Conservation (phyloP, 1,140 invertebrate species). For the Goniozus legneri region DNA sequence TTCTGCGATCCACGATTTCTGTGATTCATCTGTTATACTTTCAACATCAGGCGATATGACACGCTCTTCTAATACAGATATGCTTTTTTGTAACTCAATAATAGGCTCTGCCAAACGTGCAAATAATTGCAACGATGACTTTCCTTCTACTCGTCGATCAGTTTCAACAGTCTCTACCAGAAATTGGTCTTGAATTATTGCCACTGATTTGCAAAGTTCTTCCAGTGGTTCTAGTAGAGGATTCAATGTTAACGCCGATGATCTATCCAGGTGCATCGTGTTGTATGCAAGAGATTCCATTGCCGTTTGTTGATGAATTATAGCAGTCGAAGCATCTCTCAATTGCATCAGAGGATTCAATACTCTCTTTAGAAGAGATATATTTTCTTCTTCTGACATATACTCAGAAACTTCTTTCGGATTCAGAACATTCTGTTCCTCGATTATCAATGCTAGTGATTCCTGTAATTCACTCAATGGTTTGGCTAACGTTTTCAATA, state of each 20-base stretch:
- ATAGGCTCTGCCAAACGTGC: slow-evolving; percentile 39
- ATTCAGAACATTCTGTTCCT: slow-evolving; percentile 45
- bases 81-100: slow-evolving; percentile 44
- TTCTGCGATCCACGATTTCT: slow-evolving; percentile 19
- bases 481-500: slow-evolving; percentile 46
- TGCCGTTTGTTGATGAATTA: slow-evolving; percentile 20
- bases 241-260: neutral
- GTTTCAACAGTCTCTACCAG: slow-evolving; percentile 11
- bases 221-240: slow-evolving; percentile 22
- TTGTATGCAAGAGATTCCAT: slow-evolving; percentile 13
- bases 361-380: slow-evolving; percentile 13
- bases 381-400: slow-evolving; percentile 15
- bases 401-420: slow-evolving; percentile 35
- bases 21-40: slow-evolving; percentile 9
- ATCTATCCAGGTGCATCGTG: neutral
- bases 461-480: slow-evolving; percentile 56
- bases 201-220: slow-evolving; percentile 24
- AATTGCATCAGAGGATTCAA: slow-evolving; percentile 16
- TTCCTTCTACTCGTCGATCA: neutral
- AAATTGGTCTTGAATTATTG: slow-evolving; percentile 28
- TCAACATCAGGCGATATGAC: slow-evolving; percentile 24
- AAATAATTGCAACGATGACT: slow-evolving; percentile 12
- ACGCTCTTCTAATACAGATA: slow-evolving; percentile 53
- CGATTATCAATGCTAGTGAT: slow-evolving; percentile 53
- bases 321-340: slow-evolving; percentile 14